Conservation (phyloP, 2,797 vertebrate genomes). For the Cygnus olor region DNA sequence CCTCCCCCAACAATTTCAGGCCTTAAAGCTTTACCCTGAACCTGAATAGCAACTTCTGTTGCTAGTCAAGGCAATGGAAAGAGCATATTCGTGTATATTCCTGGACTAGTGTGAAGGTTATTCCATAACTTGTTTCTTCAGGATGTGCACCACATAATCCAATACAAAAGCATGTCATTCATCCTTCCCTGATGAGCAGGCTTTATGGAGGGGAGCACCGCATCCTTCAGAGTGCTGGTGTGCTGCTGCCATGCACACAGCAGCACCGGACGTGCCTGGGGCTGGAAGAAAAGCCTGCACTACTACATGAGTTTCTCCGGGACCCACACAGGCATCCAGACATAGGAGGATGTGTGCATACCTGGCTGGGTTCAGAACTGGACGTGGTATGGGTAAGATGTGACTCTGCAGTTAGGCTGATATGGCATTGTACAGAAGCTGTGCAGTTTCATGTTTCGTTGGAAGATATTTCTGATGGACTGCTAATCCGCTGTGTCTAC, state of each 20-base stretch:
- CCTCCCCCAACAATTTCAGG: neutral
- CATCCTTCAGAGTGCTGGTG: accelerated
- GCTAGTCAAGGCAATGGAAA: constrained; percentile 5
- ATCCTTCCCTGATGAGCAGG: neutral
- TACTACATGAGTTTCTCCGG: neutral
- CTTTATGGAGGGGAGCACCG: neutral
- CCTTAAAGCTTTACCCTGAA: constrained; percentile 38
- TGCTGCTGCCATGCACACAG: neutral
- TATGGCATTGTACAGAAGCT: neutral
- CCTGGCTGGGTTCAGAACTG: neutral
- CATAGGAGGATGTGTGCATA: neutral
- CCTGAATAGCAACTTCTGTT: constrained; percentile 3
- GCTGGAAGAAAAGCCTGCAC: accelerated
- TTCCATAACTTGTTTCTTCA: neutral
- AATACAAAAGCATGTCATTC: neutral
- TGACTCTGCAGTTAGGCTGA: neutral
- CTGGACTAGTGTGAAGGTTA: neutral
- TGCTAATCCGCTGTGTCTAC: neutral
- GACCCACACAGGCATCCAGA: accelerated
- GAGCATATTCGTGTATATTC: neutral
- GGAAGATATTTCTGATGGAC: neutral
- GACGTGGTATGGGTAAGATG: accelerated
- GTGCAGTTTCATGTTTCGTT: neutral
- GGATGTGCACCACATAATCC: neutral
- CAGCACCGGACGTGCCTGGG: neutral